Percentiles rank a stretch among this genome's conserved stretches.
Evolutionary conservation across 2,113 vertebrate species (phyloP).

Genomic region (Isichthys henryi): DNA sequence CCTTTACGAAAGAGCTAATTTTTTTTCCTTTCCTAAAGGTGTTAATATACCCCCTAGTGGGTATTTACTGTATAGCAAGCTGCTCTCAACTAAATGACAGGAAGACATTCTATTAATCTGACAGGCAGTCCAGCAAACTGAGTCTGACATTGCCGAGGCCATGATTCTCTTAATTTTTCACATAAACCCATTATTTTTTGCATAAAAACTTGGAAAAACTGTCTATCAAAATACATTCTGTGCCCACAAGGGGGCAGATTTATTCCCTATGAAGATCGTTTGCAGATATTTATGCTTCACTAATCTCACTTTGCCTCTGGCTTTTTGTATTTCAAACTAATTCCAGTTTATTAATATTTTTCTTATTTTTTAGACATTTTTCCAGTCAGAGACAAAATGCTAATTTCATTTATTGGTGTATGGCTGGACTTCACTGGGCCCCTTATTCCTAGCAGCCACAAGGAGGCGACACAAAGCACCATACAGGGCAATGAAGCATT

Average conservation of each 20-base stretch:
- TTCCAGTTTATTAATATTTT: not conserved
- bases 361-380: not conserved
- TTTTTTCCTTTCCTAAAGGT: not conserved
- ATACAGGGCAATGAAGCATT: not conserved
- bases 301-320: not conserved
- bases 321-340: not conserved
- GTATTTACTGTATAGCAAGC: not conserved
- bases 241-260: conserved; percentile 14
- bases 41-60: not conserved
- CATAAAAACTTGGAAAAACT: not conserved
- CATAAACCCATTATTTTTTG: not conserved
- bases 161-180: not conserved
- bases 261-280: not conserved
- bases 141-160: not conserved
- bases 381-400: not conserved
- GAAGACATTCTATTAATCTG: not conserved
- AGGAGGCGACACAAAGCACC: not conserved
- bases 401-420: not conserved
- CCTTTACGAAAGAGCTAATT: not conserved
- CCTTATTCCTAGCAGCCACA: not conserved
- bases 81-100: not conserved
- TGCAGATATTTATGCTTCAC: not conserved
- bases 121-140: not conserved
- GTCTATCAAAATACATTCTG: not conserved
- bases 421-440: not conserved